Evolutionary conservation across 1,140 invertebrate genomes (phyloP), one percentile per base, ranked within the genome.

Genomic region (Saccostrea glomerata): DNA sequence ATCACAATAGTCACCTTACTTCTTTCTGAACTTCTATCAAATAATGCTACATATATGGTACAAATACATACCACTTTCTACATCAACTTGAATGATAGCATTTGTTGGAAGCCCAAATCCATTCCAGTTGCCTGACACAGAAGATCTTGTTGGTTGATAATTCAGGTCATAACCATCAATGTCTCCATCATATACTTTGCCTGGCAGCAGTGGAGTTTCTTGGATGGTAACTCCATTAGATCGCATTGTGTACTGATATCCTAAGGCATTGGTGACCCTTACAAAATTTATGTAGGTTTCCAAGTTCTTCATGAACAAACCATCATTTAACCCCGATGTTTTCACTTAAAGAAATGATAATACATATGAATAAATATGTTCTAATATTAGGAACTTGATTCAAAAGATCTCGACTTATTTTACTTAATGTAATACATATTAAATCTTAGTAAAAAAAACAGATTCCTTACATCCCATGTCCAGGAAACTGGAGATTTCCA

Each of bases 181-280:
- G 60, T 84, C 56, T 15, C 92, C 92, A 85, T 92, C 92, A 77
- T 86, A 90, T 13, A 93, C 92, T 20, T 88, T 82, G 36, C 92
- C 92, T 30, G 93, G 92, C 15, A 91, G 70, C 13, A 93, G 87
- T 58, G 92, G 90, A 54, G 92, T 87, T 11, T 90, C 87, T 55
- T 90, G 82, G 15, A 93, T 89, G 0, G 91, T 92, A 23, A 93
- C 90, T 11, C 93, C 93, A 86, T 93, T 88, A 6, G 93, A 92
- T 13, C 91, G 82, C 47, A 92, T 58, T 20, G 88, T 89, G 82
- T 92, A 91, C 5, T 84, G 77, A 25, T 87, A 91, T n/a, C 87
- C 91, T 15, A 92, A 56, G 15, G 87, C 84, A 86, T 91, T 93
- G 4, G 90, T 93, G 0, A 92, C 92, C 12, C 91, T 73, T 4